A percentile compares a stretch with the other conserved stretches of the same genome.
Conservation (phyloP, 2,888 invertebrate genomes). For the Papilio gigon region DNA sequence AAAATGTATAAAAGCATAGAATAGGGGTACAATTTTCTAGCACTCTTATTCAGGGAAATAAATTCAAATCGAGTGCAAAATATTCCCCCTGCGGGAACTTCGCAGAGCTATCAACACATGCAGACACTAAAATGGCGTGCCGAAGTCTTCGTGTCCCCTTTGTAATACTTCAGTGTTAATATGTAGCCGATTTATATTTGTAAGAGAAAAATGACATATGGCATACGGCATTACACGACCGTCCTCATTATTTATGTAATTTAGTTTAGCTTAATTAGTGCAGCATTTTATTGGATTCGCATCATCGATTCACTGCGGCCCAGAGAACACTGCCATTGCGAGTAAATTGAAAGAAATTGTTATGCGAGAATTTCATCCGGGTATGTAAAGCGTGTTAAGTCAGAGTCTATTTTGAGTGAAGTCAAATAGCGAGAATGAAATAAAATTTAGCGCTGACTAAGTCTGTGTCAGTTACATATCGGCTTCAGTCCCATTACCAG, state of each 20-base stretch:
- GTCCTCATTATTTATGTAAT: constrained; percentile 29
- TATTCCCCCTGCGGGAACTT: constrained; percentile 37
- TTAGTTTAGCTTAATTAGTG: constrained; percentile 31
- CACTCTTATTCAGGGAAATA: constrained; percentile 47
- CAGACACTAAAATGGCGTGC: constrained; percentile 9
- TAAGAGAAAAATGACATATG: background rate
- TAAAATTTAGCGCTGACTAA: constrained; percentile 17
- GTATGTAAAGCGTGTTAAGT: constrained; percentile 22
- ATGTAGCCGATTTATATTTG: background rate
- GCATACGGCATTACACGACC: constrained; percentile 17
- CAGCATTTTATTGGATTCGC: constrained; percentile 16
- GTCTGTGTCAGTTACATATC: constrained; percentile 15
- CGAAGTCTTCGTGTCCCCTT: background rate
- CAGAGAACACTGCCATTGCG: background rate
- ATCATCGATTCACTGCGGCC: background rate
- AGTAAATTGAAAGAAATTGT: no score
- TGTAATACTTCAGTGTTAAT: background rate
- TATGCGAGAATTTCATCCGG: no score
- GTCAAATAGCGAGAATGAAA: constrained; percentile 22
- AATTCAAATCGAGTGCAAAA: constrained; percentile 61
- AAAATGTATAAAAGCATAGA: background rate
- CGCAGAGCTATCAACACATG: constrained; percentile 8
- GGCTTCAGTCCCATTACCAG: constrained; percentile 1
- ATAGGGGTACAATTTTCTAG: background rate
- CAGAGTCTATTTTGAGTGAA: constrained; percentile 17